Conservation (phyloP, 1,140 invertebrate species). For the Andrena cerasifolii region DNA sequence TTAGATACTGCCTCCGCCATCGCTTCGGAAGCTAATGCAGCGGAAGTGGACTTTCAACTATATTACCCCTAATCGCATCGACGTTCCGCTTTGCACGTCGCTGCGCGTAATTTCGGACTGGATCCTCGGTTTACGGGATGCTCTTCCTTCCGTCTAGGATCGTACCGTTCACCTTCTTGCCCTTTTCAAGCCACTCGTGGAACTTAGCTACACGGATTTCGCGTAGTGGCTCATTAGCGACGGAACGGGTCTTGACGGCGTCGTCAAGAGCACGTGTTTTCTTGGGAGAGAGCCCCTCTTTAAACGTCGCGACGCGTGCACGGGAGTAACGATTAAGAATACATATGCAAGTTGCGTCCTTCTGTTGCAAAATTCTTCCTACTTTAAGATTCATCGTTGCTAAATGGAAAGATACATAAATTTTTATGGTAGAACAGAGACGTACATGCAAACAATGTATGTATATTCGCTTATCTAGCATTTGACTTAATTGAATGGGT, state of each 20-base stretch:
- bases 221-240: too few species aligned
- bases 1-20: conserved; percentile 16
- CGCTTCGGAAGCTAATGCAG: conserved; percentile 62
- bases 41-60: conserved; percentile 74
- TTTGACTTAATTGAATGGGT: background rate
- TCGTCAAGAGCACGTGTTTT: background rate
- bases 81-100: conserved; percentile 23
- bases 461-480: too few species aligned
- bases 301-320: background rate
- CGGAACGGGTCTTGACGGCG: background rate
- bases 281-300: background rate
- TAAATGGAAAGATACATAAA: too few species aligned
- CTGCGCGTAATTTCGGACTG: conserved; percentile 34
- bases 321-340: background rate
- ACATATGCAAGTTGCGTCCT: too few species aligned
- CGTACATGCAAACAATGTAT: too few species aligned
- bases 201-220: background rate
- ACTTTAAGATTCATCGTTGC: background rate
- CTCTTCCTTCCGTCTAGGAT: background rate
- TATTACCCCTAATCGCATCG: conserved; percentile 74
- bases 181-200: background rate
- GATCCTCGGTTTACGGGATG: conserved; percentile 22
- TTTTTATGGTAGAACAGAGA: too few species aligned
- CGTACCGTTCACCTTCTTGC: background rate
- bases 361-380: background rate